These are phyloP conservation scores for Littorina saxatilis DNA, from an alignment of 1,140 invertebrate genomes.

Conservation along the genomic window DNA sequence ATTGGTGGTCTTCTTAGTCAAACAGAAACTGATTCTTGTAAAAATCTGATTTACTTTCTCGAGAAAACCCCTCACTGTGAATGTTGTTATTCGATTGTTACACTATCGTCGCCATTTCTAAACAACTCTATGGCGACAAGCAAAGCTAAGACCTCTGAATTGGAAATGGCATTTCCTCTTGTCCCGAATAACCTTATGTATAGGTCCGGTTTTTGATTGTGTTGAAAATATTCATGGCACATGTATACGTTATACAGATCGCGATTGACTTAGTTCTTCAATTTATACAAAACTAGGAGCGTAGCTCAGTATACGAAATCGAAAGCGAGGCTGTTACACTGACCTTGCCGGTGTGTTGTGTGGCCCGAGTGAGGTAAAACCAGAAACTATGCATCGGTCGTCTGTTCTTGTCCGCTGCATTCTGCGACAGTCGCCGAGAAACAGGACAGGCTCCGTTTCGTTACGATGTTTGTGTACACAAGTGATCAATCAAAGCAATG, in stretches of 20 bases:
- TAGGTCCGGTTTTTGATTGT: too few relatives aligned
- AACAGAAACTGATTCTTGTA: too few relatives aligned
- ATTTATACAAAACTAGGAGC: too few relatives aligned
- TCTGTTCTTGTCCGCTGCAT: slow-evolving; percentile 25
- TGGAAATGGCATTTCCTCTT: too few relatives aligned
- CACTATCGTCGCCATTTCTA: slow-evolving; percentile 24
- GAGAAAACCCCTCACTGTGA: too few relatives aligned
- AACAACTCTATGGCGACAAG: slow-evolving; percentile 38
- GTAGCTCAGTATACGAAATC: too few relatives aligned
- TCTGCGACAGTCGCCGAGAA: slow-evolving; percentile 34
- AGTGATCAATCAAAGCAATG: slow-evolving; percentile 20
- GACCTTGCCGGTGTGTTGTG: slow-evolving; percentile 40
- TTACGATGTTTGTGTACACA: slow-evolving; percentile 37
- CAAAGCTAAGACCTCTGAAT: not conserved
- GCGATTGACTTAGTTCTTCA: too few relatives aligned
- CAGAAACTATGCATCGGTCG: slow-evolving; percentile 37
- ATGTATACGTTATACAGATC: too few relatives aligned
- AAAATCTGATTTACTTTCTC: too few relatives aligned
- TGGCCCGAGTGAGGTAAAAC: not conserved
- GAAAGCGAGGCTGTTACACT: slow-evolving; percentile 19
- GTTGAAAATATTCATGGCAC: too few relatives aligned
- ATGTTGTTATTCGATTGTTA: not conserved
- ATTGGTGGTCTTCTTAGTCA: not conserved
- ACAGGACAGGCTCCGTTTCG: slow-evolving; percentile 13
- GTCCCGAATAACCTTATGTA: too few relatives aligned